These are phyloP conservation scores for Argyrosomus regius DNA, from an alignment of 2,797 vertebrate species.

Conservation along the genomic window DNA sequence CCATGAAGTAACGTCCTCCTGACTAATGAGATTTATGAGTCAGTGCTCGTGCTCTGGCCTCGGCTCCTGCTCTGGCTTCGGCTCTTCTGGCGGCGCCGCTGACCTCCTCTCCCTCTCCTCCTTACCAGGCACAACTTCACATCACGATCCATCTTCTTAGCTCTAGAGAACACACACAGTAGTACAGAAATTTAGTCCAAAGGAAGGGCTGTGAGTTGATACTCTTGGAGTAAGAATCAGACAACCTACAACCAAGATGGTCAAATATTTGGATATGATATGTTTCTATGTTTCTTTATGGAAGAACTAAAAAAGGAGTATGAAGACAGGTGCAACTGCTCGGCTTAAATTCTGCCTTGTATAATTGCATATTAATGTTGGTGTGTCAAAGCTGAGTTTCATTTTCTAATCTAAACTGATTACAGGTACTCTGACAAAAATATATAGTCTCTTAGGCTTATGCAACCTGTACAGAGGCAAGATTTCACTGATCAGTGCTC, in stretches of 20 bases:
- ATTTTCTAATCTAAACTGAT: conserved; percentile 9
- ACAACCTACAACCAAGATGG: background rate
- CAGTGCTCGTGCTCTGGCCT: conserved; percentile 28
- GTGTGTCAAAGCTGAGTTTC: background rate
- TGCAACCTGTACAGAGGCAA: background rate
- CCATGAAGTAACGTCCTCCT: conserved; percentile 20
- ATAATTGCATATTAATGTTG: background rate
- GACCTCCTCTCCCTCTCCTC: conserved; percentile 44
- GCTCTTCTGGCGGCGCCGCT: conserved; percentile 40
- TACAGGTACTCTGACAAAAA: background rate
- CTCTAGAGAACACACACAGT: conserved; percentile 59
- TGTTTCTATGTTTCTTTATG: background rate
- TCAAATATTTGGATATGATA: background rate
- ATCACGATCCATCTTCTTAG: conserved; percentile 51
- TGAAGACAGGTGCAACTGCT: conserved; percentile 3
- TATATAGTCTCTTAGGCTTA: background rate
- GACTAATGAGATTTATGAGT: no score
- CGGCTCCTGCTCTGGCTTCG: conserved; percentile 29
- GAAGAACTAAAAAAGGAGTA: background rate
- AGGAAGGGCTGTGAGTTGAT: background rate
- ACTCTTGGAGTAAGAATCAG: background rate
- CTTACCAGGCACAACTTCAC: conserved; percentile 70
- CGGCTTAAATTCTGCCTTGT: background rate
- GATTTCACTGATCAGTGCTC: conserved; percentile 16
- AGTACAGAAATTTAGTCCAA: conserved; percentile 2